Base-by-base conservation (phyloP, 2,888 invertebrate species). In the Kuschelorhynchus macadamiae region DNA sequence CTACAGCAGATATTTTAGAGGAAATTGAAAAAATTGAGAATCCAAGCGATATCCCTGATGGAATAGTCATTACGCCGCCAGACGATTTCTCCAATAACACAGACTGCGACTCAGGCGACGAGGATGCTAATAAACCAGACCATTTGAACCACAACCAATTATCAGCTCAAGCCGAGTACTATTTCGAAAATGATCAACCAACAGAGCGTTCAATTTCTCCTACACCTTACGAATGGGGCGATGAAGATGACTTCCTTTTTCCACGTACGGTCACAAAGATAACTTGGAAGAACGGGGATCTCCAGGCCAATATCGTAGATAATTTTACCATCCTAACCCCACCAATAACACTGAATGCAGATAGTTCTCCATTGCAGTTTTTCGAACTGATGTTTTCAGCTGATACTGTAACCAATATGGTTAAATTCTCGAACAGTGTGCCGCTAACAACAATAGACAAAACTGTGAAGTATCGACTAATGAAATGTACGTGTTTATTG, bases 241-340 rank as follows among this genome's bases (percentile, higher is more conserved):
- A 46, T 16, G 46, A 46, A 17, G 46, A 46, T 17, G 4, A 46
- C 46, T 16, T 46, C 16, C 46, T 16, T 11, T 11, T 46, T 4
- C 14, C 46, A 46, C 25, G 25, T 25, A 25, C 25, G 7, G 12
- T n/a, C 18, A 12, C 18, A 46, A 46, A 12, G 46, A 4, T 46
- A 46, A 46, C 3, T 46, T 46, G 46, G 46, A 46, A 46, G 18
- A 46, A 46, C 2, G 46, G 14, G 2, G 46, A 46, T 46, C 46
- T 46, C 46, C 18, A 25, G 25, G 3, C 25, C 25, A 25, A 25
- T 25, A 25, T 25, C 14, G 4, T 14, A n/a, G 46, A 46, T 5
- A 14, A 17, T 5, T 18, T n/a, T 14, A n/a, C 46, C 5, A 18
- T 16, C 17, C 9, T 46, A 18, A 2, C 17, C 9, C 14, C 46